Conservation (phyloP, 2,113 vertebrate species). For the Aplodontia rufa region DNA sequence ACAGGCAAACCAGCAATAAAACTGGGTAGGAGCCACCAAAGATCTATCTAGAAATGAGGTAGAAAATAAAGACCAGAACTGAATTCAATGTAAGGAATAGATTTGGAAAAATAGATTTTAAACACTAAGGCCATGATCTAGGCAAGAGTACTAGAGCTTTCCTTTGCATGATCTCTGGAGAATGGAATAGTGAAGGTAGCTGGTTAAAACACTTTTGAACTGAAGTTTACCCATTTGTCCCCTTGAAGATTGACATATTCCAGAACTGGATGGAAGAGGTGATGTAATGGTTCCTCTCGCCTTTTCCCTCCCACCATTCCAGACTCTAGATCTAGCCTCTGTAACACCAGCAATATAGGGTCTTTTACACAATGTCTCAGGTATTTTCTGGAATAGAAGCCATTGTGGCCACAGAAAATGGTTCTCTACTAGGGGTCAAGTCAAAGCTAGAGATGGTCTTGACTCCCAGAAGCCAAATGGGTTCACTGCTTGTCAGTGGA, state of each 20-base stretch:
- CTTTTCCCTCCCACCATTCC: not conserved
- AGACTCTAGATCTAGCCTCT: not conserved
- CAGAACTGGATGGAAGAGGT: not conserved
- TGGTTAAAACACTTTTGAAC: not conserved
- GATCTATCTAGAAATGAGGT: not conserved
- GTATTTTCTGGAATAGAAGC: not conserved
- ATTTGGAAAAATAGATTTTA: not conserved
- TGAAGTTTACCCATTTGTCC: not conserved
- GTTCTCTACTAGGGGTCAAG: not conserved
- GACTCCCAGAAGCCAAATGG: not conserved
- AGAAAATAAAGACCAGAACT: not conserved
- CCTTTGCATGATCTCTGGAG: not conserved
- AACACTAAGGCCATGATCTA: not conserved
- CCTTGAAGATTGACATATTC: not conserved
- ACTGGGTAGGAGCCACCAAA: not conserved
- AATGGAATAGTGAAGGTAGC: not conserved
- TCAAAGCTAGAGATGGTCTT: not conserved
- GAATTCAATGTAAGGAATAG: not conserved
- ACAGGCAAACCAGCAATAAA: not conserved
- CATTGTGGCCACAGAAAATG: not conserved
- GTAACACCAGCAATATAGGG: not conserved
- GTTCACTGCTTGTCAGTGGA: not conserved
- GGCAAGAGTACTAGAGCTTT: not conserved
- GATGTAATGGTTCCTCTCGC: not conserved
- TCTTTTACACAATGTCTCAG: not conserved